Evolutionary conservation across 2,797 vertebrate genomes (phyloP), one percentile per base, ranked within the genome.

Genomic region (Staurois parvus): DNA sequence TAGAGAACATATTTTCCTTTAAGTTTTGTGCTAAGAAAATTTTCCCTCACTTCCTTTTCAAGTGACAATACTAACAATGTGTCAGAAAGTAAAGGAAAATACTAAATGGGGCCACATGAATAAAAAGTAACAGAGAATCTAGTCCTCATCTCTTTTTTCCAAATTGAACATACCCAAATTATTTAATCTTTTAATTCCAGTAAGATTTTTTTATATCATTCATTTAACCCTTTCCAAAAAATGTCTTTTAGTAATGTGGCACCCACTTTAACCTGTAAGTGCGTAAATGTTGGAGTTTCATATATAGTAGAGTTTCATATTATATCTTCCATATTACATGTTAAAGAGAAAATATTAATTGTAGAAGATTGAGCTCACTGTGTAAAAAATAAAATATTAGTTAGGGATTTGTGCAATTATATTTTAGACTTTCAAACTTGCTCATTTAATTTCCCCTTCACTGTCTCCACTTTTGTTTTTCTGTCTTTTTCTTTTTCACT

Each of bases 401-500:
- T 21, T 52, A 28, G 24, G 4, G 6, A 28, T 9, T 29, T 28
- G 10, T 29, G 32, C 21, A n/a, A 3, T 26, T 81, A 32, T 17
- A 37, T 72, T 37, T 29, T 52, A 64, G 37, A 70, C 45, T n/a
- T 62, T 81, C 32, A 81, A 52, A 79, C 76, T 83, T 68, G 52
- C 42, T 78, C 77, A 76, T 83, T 78, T 83, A 1, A 66, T 80
- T 86, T 77, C 75, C 74, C 52, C 74, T 77, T 77, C 56, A 68
- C 67, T 78, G 68, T 17, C 68, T 73, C 40, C 72, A 70, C 40
- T 86, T 68, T 42, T 83, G 80, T 73, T 76, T 79, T 76, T 42
- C 84, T 86, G 79, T 86, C 73, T 87, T 81, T 83, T 84, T 87
- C 80, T 87, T 82, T 83, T 87, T 73, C 81, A 87, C 76, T 83